These are phyloP conservation scores for Coronaproctus castanopsis DNA, from an alignment of 2,888 invertebrate genomes.

Conservation along the genomic window DNA sequence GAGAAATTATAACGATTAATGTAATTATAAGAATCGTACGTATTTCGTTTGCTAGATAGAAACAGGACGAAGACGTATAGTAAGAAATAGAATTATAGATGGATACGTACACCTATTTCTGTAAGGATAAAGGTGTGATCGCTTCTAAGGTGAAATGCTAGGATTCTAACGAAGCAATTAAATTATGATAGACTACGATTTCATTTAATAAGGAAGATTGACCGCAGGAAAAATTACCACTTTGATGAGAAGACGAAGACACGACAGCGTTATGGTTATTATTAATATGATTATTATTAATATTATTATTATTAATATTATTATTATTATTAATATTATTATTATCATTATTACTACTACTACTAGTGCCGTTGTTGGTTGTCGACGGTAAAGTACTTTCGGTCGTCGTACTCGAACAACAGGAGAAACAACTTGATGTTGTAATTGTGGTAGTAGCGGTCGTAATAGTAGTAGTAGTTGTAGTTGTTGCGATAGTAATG, in stretches of 20 bases:
- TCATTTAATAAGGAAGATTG: conserved; percentile 44
- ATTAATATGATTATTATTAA: too few relatives aligned
- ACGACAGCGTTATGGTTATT: neutral
- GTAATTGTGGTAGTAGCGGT: neutral
- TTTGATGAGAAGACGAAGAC: conserved; percentile 5
- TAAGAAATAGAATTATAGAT: too few relatives aligned
- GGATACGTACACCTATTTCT: too few relatives aligned
- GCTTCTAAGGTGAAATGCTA: too few relatives aligned
- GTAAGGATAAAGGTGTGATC: too few relatives aligned
- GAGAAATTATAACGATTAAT: too few relatives aligned
- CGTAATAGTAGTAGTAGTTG: neutral
- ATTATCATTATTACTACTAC: too few relatives aligned
- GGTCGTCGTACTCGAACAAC: conserved; percentile 11
- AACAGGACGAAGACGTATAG: too few relatives aligned
- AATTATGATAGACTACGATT: conserved; percentile 36
- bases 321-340: neutral
- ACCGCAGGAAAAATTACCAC: conserved; percentile 33
- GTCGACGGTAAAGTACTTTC: conserved; percentile 11
- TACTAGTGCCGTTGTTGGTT: conserved; percentile 5
- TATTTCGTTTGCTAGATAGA: too few relatives aligned
- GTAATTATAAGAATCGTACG: too few relatives aligned
- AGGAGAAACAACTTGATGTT: conserved; percentile 1
- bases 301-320: neutral
- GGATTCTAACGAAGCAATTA: conserved; percentile 38
- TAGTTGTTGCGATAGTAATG: neutral